These are phyloP conservation scores for Neomorphus geoffroyi DNA, from an alignment of 2,797 vertebrate genomes.

Conservation along the genomic window DNA sequence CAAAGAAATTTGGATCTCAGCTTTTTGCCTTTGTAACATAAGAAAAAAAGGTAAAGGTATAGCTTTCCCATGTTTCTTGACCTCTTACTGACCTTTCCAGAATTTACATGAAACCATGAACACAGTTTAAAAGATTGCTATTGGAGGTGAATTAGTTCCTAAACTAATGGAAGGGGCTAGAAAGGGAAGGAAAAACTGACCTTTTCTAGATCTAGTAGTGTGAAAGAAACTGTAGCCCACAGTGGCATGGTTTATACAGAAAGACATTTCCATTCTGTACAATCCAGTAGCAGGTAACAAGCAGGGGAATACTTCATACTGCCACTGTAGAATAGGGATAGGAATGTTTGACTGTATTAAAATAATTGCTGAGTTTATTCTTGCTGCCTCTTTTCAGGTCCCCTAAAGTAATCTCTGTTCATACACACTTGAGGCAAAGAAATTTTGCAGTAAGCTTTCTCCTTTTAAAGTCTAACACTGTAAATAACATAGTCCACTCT, in stretches of 20 bases:
- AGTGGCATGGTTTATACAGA: background rate
- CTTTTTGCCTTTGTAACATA: background rate
- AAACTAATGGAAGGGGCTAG: background rate
- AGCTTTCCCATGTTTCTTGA: background rate
- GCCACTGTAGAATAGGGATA: background rate
- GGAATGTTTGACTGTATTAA: background rate
- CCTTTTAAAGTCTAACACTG: background rate
- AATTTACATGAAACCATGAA: background rate
- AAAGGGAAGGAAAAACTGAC: background rate
- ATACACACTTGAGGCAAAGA: background rate
- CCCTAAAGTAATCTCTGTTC: background rate
- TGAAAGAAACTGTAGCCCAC: background rate
- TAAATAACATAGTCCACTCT: constrained; percentile 40
- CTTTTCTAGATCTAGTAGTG: background rate
- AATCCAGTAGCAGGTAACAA: background rate
- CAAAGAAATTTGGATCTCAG: background rate
- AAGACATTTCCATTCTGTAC: background rate
- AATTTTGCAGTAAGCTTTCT: constrained; percentile 27
- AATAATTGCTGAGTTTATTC: constrained; percentile 4
- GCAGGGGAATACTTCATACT: background rate
- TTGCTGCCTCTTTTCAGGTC: background rate
- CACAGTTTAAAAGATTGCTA: background rate
- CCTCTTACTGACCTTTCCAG: background rate
- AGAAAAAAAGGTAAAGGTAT: background rate
- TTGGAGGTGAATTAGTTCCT: background rate